These are phyloP conservation scores for Microplitis deprimator DNA, from an alignment of 2,888 invertebrate genomes.

Conservation along the genomic window DNA sequence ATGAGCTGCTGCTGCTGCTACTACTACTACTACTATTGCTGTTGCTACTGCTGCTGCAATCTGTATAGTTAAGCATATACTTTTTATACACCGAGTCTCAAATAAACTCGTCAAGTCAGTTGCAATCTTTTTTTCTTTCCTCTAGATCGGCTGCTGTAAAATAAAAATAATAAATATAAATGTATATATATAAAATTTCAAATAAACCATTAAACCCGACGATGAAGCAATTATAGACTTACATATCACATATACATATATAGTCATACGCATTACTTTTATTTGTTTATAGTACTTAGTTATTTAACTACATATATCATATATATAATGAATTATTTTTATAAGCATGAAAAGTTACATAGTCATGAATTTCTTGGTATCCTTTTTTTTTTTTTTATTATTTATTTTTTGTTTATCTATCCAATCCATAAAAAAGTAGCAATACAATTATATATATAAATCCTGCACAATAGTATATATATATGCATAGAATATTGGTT, in stretches of 20 bases:
- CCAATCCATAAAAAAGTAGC: too few relatives aligned
- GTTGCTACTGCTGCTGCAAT: too few relatives aligned
- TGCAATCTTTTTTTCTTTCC: constrained; percentile 17
- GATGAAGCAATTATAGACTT: constrained; percentile 34
- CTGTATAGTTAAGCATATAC: background rate
- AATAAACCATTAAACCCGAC: constrained; percentile 24
- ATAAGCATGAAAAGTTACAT: constrained; percentile 25
- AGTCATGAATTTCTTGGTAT: constrained; percentile 40
- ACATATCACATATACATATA: constrained; percentile 14
- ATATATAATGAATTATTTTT: constrained; percentile 7
- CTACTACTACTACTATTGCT: too few relatives aligned
- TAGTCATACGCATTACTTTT: background rate
- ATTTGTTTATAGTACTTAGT: background rate
- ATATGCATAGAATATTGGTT: constrained; percentile 4
- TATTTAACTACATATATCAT: constrained; percentile 9
- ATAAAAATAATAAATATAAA: constrained; percentile 5
- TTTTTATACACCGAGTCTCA: background rate
- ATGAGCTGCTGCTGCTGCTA: background rate
- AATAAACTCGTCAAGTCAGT: constrained; percentile 40
- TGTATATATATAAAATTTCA: background rate
- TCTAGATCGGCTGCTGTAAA: constrained; percentile 17
- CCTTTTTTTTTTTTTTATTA: background rate
- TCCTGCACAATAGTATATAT: too few relatives aligned
- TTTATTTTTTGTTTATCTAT: constrained; percentile 22
- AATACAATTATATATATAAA: too few relatives aligned